Base-by-base conservation (phyloP, 1,140 invertebrate species). In the Archivesica marissinica region DNA sequence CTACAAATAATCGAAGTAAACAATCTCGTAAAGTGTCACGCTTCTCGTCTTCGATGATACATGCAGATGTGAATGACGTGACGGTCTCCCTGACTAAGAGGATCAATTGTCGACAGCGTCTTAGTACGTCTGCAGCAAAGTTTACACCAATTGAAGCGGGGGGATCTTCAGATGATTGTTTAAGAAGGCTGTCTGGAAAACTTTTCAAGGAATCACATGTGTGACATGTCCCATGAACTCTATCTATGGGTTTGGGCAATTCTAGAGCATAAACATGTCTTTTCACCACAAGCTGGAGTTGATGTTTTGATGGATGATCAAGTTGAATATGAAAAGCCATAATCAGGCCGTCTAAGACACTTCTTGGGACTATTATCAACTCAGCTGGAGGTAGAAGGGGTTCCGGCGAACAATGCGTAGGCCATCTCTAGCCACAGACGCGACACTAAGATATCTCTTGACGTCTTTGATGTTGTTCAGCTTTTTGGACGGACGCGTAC, bases 401-500 rank as follows among this genome's bases (percentile, higher is more conserved):
- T 50, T 28, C 13, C 35, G 23, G 13, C 68, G 68, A n/a, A 80
- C 87, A 17, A 78, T 75, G 6, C 87, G 68, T 20, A 88, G 23
- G 50, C 72, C 79, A 70, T 88, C 87, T 61, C 80, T 82, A 25
- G 85, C 17, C 54, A 87, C 80, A 17, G 80, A 79, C 7, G 54
- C 41, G 11, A 82, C 86, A n/a, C n/a, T n/a, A n/a, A n/a, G n/a
- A n/a, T n/a, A n/a, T n/a, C 39, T 75, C 47, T 23, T 81, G 25
- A 85, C 80, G 68, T 88, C 85, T 74, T 56, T 72, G 15, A 41
- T 41, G 25, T 72, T 72, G 15, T 35, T 72, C 23, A 72, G 6
- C 74, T 86, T 88, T 44, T 79, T 83, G 52, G 72, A 84, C 3
- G 85, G 87, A 28, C 87, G 28, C 23, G 85, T 88, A 15, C 80